A percentile compares a stretch with the other conserved stretches of the same genome.
phyloP scores from a whole-genome alignment of 2,113 vertebrate genomes.

The Pygoscelis antarcticus region DNA sequence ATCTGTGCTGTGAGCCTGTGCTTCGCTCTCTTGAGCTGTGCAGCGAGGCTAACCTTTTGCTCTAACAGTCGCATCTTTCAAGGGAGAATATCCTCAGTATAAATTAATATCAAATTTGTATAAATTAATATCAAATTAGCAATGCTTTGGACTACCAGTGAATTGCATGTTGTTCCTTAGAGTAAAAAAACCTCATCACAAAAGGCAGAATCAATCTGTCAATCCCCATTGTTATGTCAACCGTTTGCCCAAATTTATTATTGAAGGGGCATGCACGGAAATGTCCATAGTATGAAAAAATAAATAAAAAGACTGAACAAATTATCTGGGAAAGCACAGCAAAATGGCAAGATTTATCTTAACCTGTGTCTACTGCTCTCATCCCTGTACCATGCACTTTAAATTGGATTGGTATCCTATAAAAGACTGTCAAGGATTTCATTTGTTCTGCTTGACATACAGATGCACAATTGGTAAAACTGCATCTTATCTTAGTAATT shows the following conservation, averaged over 20 bases:
- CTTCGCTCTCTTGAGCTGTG: not conserved
- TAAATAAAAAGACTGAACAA: conserved; percentile 45
- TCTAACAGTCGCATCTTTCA: not conserved
- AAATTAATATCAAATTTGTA: conserved; percentile 5
- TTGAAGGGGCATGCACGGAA: not conserved
- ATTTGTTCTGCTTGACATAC: conserved; percentile 69
- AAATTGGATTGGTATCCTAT: conserved; percentile 67
- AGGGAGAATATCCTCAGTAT: not conserved
- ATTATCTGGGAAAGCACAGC: conserved; percentile 5
- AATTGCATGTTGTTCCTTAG: not conserved
- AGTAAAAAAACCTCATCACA: not conserved
- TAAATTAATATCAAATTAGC: conserved; percentile 12
- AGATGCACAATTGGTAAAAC: conserved; percentile 61
- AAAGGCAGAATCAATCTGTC: not conserved
- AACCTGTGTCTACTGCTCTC: conserved; percentile 11
- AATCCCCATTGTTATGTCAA: not conserved
- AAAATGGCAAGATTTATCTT: conserved; percentile 52
- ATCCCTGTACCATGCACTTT: conserved; percentile 32
- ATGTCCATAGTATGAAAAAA: conserved; percentile 2
- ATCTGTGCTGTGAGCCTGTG: not conserved
- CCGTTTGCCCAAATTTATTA: not conserved
- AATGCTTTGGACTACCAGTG: not conserved
- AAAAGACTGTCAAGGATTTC: conserved; percentile 59
- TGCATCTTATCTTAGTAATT: conserved; percentile 68
- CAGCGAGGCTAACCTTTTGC: not conserved